Percentiles rank a stretch among this genome's conserved stretches.
Conservation (phyloP, 2,888 invertebrate species). For the Ornithoptera priamus region DNA sequence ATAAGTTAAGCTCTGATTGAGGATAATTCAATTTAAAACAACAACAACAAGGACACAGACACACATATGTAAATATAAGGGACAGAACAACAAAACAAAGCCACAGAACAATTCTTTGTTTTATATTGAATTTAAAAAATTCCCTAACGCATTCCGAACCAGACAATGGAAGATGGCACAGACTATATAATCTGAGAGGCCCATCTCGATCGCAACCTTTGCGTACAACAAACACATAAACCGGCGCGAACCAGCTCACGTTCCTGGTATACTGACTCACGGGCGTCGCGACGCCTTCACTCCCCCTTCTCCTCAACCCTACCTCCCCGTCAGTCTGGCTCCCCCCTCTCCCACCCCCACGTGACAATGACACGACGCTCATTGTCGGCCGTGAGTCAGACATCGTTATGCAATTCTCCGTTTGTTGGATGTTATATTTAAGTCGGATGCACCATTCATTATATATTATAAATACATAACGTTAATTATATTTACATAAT, state of each 20-base stretch:
- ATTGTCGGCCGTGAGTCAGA: slow-evolving; percentile 34
- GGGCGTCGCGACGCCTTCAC: slow-evolving; percentile 40
- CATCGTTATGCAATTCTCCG: slow-evolving; percentile 35
- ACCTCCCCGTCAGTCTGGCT: slow-evolving; percentile 37
- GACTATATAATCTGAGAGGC: not conserved
- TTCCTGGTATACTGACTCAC: slow-evolving; percentile 49
- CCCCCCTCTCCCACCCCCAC: slow-evolving; percentile 41
- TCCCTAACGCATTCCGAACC: not conserved
- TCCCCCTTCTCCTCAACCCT: slow-evolving; percentile 11
- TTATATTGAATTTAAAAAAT: not conserved
- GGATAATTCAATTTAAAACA: no score
- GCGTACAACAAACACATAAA: slow-evolving; percentile 15
- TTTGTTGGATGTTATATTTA: slow-evolving; percentile 17
- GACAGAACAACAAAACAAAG: not conserved
- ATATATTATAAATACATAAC: not conserved
- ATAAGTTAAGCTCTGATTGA: no score
- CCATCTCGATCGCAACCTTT: slow-evolving; percentile 16
- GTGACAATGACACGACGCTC: slow-evolving; percentile 27
- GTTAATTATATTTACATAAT: no score
- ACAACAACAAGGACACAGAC: no score
- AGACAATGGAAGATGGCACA: not conserved
- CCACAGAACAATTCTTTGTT: not conserved
- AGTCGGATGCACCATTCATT: slow-evolving; percentile 15
- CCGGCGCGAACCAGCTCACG: slow-evolving; percentile 30
- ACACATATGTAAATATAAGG: no score